phyloP scores from a whole-genome alignment of 2,888 invertebrate genomes.

The Agrochola circellaris region DNA sequence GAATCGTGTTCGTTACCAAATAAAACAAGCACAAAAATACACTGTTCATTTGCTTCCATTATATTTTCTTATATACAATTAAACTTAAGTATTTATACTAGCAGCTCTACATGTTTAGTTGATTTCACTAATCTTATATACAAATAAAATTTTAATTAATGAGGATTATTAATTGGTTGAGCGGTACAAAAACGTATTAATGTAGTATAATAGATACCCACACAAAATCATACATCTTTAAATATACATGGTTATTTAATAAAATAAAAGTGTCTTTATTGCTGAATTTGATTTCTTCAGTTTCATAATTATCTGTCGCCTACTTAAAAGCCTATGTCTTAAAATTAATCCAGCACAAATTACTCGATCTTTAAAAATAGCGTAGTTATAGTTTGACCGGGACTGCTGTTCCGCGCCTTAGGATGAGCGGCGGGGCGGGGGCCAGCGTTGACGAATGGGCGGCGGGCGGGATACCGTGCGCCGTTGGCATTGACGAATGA shows the following conservation, averaged over 20 bases:
- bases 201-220: not conserved
- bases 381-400: not conserved
- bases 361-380: constrained; percentile 5
- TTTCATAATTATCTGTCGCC: not conserved
- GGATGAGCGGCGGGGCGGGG: too few relatives aligned
- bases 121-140: constrained; percentile 25
- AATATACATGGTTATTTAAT: constrained; percentile 1
- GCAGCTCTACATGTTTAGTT: constrained; percentile 34
- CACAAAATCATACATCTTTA: constrained; percentile 26
- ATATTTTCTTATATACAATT: constrained; percentile 38
- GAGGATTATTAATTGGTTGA: constrained; percentile 15
- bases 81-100: constrained; percentile 40
- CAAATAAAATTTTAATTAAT: constrained; percentile 29
- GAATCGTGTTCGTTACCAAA: not conserved
- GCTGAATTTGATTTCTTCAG: not conserved
- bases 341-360: not conserved
- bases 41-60: constrained; percentile 11
- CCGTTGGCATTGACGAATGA: too few relatives aligned
- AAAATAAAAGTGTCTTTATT: constrained; percentile 19
- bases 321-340: not conserved
- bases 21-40: constrained; percentile 39
- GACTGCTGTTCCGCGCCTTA: too few relatives aligned
- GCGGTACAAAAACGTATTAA: not conserved
- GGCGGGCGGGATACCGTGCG: too few relatives aligned
- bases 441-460: too few relatives aligned